Evolutionary conservation across 2,888 invertebrate genomes (phyloP), one percentile per base, ranked within the genome.

Genomic region (Erebia palarica): DNA sequence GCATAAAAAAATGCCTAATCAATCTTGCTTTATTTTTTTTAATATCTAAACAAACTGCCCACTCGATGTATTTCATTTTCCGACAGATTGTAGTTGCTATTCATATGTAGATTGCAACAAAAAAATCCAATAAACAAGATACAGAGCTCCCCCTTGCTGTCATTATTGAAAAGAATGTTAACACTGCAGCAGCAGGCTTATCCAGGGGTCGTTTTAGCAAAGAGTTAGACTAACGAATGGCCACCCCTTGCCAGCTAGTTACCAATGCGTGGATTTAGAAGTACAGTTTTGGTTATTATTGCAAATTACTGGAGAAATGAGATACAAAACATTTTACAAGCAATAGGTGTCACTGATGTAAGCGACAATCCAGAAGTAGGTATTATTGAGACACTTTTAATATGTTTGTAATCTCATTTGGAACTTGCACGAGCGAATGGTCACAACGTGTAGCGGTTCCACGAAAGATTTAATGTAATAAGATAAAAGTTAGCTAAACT

Each of bases 101-200:
- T 93, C 92, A 93, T 91, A 93, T 93, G 92, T 89, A 93, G 90
- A 93, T 67, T 89, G 92, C 84, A 89, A 91, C 92, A 92, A 92
- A 93, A n/a, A 92, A 93, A 92, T 92, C 92, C 91, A 92, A 92
- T 93, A 92, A 92, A 92, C 92, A 92, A 91, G 89, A 89, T 88
- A 87, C 82, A 84, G 90, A 85, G 88, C 81, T 87, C 86, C 88
- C 90, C 92, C 91, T 89, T 86, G 71, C 81, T 85, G 84, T 91
- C 91, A 91, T 92, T 92, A 92, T 92, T 92, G 91, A 92, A 91
- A 92, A 90, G 91, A 92, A 92, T 92, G 91, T 92, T 91, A 92
- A 88, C 89, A 89, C 87, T 84, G 87, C 90, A 89, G 83, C 87
- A 83, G 87, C 90, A 89, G 84, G 86, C 89, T 92, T 89, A 92